A percentile compares a stretch with the other conserved stretches of the same genome.
These are phyloP conservation scores for Physella acuta DNA, from an alignment of 1,140 invertebrate species.

Conservation along the genomic window DNA sequence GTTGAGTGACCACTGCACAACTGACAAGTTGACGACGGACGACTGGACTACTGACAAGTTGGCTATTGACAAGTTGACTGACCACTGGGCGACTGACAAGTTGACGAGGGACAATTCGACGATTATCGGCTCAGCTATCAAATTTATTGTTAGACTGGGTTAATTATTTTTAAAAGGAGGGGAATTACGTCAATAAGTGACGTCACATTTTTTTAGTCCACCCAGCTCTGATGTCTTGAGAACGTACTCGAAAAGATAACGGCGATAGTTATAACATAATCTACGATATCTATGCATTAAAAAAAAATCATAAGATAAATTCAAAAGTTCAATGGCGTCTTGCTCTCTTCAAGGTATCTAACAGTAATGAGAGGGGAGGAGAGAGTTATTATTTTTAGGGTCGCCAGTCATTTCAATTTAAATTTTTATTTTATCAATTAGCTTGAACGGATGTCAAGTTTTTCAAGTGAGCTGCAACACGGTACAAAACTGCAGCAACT, in stretches of 20 bases:
- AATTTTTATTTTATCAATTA: neutral
- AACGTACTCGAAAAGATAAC: neutral
- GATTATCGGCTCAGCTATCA: too few relatives aligned
- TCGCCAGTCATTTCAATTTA: neutral
- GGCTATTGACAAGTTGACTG: too few relatives aligned
- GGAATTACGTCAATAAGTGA: too few relatives aligned
- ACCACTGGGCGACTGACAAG: too few relatives aligned
- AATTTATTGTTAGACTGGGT: too few relatives aligned
- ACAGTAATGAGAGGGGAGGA: neutral
- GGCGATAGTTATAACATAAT: neutral
- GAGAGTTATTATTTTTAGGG: neutral
- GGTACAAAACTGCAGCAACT: neutral
- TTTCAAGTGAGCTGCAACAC: conserved; percentile 16
- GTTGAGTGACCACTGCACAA: too few relatives aligned
- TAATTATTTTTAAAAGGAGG: too few relatives aligned
- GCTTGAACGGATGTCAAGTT: neutral
- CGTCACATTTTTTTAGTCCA: too few relatives aligned
- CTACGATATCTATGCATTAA: neutral
- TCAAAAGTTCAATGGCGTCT: neutral
- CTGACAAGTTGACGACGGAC: too few relatives aligned
- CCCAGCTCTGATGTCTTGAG: too few relatives aligned
- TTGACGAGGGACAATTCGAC: too few relatives aligned
- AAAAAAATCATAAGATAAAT: neutral
- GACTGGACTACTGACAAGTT: too few relatives aligned
- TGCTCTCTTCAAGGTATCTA: neutral